Base-by-base conservation (phyloP, 2,113 vertebrate species). In the Pteruthius melanotis region DNA sequence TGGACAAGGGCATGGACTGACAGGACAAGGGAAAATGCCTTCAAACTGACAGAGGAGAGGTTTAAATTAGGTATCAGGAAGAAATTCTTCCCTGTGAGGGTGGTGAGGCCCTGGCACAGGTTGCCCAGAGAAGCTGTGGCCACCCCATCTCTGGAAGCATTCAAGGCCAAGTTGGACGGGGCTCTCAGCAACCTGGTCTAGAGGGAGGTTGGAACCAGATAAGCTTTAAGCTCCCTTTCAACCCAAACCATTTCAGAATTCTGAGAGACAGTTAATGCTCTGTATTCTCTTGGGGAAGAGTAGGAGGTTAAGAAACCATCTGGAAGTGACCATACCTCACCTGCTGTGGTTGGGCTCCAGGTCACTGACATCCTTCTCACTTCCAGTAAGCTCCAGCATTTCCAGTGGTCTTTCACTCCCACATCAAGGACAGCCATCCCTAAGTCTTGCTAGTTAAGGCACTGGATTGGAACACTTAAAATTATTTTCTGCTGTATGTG, bases 361-460 rank as follows among this genome's bases (percentile, higher is more conserved):
- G 17, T 39, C 49, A 45, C 12, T 3, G 3, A 7, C 24, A 9
- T 14, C 71, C 35, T 40, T 40, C 39, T 60, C 33, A 28, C 2
- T 23, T 70, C 42, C 44, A 49, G 0, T 1, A 3, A 66, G 13
- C 27, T 53, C 27, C 64, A 64, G n/a, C 3, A 1, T 26, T 68
- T 16, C 60, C 60, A 54, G 27, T 1, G 11, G 24, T 42, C 37
- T 44, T 27, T 39, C 45, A 30, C 20, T n/a, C 35, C 44, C n/a
- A 12, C 7, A 20, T 0, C 4, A 22, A 44, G 30, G 17, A 2
- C 24, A n/a, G 22, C 42, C 65, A 53, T 14, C 22, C 19, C 15
- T 2, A 47, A 24, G 15, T 7, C 15, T 21, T 0, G 2, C 33
- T 16, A n/a, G 21, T 2, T 11, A 37, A 71, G 26, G 21, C 33